phyloP scores from a whole-genome alignment of 2,888 invertebrate genomes.

The Alviniconcha strummeri region DNA sequence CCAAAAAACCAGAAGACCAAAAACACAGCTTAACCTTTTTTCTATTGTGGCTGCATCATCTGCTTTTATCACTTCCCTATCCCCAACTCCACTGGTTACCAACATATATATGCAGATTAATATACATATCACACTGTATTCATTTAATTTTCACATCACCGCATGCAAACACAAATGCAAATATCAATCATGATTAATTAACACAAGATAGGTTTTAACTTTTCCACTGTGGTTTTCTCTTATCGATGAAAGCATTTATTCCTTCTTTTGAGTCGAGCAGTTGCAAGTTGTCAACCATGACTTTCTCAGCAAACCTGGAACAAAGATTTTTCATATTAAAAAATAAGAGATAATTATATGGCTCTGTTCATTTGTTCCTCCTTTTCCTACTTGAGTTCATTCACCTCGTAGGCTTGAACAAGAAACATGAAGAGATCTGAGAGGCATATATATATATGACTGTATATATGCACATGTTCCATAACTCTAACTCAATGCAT shows the following conservation, averaged over 20 bases:
- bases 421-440: background rate
- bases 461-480: background rate
- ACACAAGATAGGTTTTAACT: background rate
- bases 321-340: constrained; percentile 18
- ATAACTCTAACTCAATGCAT: too few species aligned
- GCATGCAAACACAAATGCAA: too few species aligned
- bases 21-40: too few species aligned
- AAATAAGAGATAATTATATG: background rate
- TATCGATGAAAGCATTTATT: constrained; percentile 89
- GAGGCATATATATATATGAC: background rate
- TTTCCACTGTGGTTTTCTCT: constrained; percentile 75
- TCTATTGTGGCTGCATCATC: background rate
- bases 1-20: too few species aligned
- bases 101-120: too few species aligned
- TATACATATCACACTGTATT: too few species aligned
- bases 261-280: constrained; percentile 93
- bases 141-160: too few species aligned
- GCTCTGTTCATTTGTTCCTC: background rate
- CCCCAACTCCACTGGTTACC: too few species aligned
- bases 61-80: background rate
- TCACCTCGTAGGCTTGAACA: background rate
- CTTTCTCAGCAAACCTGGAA: constrained; percentile 71
- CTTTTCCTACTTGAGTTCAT: background rate
- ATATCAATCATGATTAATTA: too few species aligned
- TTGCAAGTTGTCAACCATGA: constrained; percentile 90